phyloP scores from a whole-genome alignment of 2,113 vertebrate genomes.

The Verasper variegatus region DNA sequence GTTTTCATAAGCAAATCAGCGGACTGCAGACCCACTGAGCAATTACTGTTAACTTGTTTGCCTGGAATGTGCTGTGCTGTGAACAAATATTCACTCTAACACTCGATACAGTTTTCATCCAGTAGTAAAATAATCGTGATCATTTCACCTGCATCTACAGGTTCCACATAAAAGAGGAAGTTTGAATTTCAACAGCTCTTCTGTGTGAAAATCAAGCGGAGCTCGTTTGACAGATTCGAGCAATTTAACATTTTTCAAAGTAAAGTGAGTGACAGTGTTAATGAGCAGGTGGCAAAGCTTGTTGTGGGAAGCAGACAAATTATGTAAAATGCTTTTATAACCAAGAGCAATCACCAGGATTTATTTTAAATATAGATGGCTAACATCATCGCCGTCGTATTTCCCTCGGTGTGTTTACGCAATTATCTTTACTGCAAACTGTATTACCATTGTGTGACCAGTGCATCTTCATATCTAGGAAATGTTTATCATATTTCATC shows the following conservation, averaged over 20 bases:
- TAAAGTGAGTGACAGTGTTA: slow-evolving; percentile 44
- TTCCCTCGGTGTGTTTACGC: no score
- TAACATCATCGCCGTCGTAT: background rate
- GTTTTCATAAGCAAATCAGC: background rate
- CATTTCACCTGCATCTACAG: background rate
- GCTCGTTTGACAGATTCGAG: background rate
- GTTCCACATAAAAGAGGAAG: background rate
- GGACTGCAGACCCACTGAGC: background rate
- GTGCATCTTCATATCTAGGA: no score
- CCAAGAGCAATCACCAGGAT: background rate
- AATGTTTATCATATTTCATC: background rate
- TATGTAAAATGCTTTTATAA: background rate
- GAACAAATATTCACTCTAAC: background rate
- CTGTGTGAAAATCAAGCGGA: no score
- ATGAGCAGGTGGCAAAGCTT: slow-evolving; percentile 24
- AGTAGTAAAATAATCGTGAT: background rate
- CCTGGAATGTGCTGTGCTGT: background rate
- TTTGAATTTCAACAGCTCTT: no score
- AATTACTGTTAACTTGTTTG: background rate
- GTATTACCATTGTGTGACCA: background rate
- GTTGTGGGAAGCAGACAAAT: background rate
- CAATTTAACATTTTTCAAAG: background rate
- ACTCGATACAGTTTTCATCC: background rate
- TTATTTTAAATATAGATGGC: background rate
- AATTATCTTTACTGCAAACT: background rate